Evolutionary conservation across 2,797 vertebrate species (phyloP), one percentile per base, ranked within the genome.

Genomic region (Alfaro cultratus): DNA sequence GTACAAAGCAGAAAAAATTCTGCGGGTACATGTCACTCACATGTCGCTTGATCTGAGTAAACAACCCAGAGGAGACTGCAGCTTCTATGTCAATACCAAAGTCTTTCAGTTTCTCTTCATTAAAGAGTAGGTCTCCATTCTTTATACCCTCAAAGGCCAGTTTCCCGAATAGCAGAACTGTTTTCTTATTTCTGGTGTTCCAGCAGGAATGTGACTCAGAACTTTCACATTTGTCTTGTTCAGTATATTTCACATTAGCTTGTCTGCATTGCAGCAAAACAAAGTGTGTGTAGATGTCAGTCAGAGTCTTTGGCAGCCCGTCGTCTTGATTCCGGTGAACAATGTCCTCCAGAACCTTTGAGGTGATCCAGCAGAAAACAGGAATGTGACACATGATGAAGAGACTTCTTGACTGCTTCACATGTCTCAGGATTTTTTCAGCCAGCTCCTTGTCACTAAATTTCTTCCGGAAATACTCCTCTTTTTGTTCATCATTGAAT

Each of bases 401-500:
- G 57, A 92, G 0, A 16, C 83, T 91, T 21, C 85, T 89, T 64
- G 86, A 92, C 31, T 79, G 75, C 74, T 80, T 89, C 6, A 91
- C 77, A 74, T 91, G 83, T 0, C 64, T 79, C 26, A 88, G 49
- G 53, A 92, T 75, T 49, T 74, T 75, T 11, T 80, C 55, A 31
- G 86, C 76, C 51, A 85, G 0, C 31, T 73, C 41, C 11, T 41
- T 4, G 77, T 87, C 70, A 16, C 39, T 71, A 43, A 89, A 29
- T 71, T 78, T 85, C 51, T 60, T 90, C 67, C 12, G 85, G 73
- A 90, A 90, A 76, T 92, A 93, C 18, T 92, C 81, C 4, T 91
- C 85, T 73, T 92, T 94, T 80, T 93, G 90, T 1, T 77, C 51
- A 2, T 93, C 91, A 60, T 78, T 93, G 70, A 94, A 94, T 53